Percentiles rank a stretch among this genome's conserved stretches.
Conservation (phyloP, 1,140 invertebrate species). For the Camponotus floridanus region DNA sequence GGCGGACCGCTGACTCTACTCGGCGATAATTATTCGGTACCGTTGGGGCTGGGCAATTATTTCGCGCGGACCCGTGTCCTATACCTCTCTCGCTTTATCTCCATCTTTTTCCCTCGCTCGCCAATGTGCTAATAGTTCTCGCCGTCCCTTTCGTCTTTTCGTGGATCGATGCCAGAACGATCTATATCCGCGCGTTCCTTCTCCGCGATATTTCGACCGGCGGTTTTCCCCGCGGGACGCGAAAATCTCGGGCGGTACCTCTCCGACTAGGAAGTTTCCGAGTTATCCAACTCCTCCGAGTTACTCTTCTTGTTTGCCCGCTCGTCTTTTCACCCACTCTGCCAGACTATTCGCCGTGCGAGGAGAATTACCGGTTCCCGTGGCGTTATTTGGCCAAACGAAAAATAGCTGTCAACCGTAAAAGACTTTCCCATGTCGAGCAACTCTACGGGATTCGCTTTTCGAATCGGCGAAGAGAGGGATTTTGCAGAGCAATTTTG, state of each 20-base stretch:
- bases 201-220: not conserved
- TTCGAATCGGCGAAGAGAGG: not conserved
- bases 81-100: not conserved
- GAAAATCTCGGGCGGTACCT: slow-evolving; percentile 13
- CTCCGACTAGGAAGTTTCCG: not conserved
- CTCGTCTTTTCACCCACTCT: slow-evolving; percentile 13
- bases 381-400: not conserved
- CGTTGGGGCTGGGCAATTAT: slow-evolving; percentile 42
- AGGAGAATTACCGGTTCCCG: slow-evolving; percentile 15
- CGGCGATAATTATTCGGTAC: slow-evolving; percentile 53
- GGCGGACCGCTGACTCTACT: slow-evolving; percentile 39
- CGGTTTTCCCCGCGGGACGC: not conserved
- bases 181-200: slow-evolving; percentile 25
- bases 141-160: not conserved
- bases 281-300: not conserved
- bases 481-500: not conserved
- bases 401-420: not conserved
- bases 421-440: slow-evolving; percentile 12
- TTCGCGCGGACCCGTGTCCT: slow-evolving; percentile 55
- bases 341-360: not conserved
- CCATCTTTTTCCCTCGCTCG: too few species aligned
- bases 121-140: not conserved
- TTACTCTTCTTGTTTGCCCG: slow-evolving; percentile 13
- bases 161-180: slow-evolving; percentile 47
- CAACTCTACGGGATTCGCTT: not conserved